Conservation (phyloP, 2,113 vertebrate genomes). For the Amblyopsis rosae region DNA sequence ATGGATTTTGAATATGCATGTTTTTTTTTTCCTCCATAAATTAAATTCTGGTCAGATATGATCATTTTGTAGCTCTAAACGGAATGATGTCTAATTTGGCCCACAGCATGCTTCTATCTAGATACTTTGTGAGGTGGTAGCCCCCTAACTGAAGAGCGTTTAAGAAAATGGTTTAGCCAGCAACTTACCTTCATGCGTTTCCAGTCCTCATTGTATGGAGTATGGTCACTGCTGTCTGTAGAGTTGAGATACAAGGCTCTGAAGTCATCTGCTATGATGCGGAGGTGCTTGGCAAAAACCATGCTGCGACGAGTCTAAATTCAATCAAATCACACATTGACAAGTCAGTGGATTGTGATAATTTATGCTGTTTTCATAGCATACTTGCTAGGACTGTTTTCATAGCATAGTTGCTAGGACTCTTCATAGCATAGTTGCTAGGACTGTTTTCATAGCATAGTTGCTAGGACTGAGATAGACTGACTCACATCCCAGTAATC, state of each 20-base stretch:
- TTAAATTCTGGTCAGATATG: too few species aligned
- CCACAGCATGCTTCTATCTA: too few species aligned
- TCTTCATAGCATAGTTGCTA: background rate
- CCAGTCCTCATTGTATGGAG: conserved; percentile 88
- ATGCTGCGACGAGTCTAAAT: conserved; percentile 91
- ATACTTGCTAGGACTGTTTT: background rate
- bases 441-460: background rate
- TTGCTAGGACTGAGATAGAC: background rate
- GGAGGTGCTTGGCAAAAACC: conserved; percentile 93
- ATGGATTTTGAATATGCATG: too few species aligned
- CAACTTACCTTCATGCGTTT: conserved; percentile 85
- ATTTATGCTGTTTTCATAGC: background rate
- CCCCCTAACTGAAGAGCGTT: too few species aligned
- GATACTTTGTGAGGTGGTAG: too few species aligned
- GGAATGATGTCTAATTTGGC: too few species aligned
- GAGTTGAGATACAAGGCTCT: conserved; percentile 85
- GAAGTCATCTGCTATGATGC: conserved; percentile 86
- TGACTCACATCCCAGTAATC: conserved; percentile 97
- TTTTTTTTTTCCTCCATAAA: too few species aligned
- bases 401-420: background rate
- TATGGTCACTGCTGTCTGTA: conserved; percentile 80
- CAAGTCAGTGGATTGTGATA: background rate
- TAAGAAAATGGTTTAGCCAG: too few species aligned
- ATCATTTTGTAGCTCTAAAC: too few species aligned
- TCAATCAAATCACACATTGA: conserved; percentile 11